These are phyloP conservation scores for Stomatorhinus ivindoensis DNA, from an alignment of 2,113 vertebrate genomes.

Conservation along the genomic window DNA sequence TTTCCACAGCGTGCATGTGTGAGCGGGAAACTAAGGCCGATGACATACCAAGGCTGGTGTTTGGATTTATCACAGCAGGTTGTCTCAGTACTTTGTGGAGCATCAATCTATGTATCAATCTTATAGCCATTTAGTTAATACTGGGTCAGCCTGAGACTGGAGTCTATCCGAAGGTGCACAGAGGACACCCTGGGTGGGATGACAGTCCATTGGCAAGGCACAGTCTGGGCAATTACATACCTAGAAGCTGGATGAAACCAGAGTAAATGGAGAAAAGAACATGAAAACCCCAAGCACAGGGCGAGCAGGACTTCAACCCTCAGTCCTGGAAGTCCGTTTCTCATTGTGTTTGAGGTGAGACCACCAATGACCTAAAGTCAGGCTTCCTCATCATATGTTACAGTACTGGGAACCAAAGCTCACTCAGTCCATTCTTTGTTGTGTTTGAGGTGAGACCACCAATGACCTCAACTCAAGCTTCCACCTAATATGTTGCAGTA, in stretches of 20 bases:
- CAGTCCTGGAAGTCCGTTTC: background rate
- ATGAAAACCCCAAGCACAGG: background rate
- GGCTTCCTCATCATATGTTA: background rate
- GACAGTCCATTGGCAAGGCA: background rate
- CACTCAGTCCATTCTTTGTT: background rate
- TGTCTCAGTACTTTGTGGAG: slow-evolving; percentile 24
- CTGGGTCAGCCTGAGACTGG: background rate
- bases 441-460: too few species aligned
- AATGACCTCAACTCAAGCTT: background rate
- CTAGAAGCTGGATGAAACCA: background rate
- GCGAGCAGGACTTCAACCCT: background rate
- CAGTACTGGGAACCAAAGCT: background rate
- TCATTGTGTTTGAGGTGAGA: background rate
- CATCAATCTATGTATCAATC: slow-evolving; percentile 9
- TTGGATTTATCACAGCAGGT: slow-evolving; percentile 44
- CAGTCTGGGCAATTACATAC: background rate
- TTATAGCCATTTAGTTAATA: slow-evolving; percentile 5
- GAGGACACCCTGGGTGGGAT: background rate
- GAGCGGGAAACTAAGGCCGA: background rate
- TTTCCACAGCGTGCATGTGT: background rate
- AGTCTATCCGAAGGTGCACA: background rate
- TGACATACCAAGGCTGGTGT: slow-evolving; percentile 37
- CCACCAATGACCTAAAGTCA: background rate
- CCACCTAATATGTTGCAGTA: background rate
- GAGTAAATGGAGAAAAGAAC: background rate